Percentiles rank a stretch among this genome's conserved stretches.
These are phyloP conservation scores for Bhutanitis thaidina DNA, from an alignment of 2,888 invertebrate genomes.

Conservation along the genomic window DNA sequence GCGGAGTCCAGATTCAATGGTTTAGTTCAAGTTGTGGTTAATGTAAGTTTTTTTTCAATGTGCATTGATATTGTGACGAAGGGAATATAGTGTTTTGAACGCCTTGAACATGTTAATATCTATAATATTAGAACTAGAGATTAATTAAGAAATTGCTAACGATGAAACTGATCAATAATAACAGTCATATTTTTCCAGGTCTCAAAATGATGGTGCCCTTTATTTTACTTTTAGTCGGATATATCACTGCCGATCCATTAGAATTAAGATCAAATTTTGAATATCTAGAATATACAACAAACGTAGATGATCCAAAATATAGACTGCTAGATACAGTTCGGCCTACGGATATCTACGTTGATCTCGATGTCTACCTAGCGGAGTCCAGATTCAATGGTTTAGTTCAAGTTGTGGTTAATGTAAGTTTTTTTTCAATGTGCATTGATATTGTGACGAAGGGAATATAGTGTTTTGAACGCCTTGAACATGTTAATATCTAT, in stretches of 20 bases:
- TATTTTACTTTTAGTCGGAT: conserved; percentile 43
- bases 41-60: conserved; percentile 42
- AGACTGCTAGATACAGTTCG: conserved; percentile 50
- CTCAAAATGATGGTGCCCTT: conserved; percentile 46
- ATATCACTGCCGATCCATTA: conserved; percentile 43
- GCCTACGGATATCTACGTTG: conserved; percentile 44
- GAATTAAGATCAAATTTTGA: conserved; percentile 56
- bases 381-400: conserved; percentile 50
- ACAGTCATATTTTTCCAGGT: conserved; percentile 34
- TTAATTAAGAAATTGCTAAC: no score
- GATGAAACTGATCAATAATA: no score
- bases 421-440: conserved; percentile 37
- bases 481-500: no score
- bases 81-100: no score
- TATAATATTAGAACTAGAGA: no score
- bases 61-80: no score
- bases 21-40: conserved; percentile 39
- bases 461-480: no score
- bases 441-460: no score
- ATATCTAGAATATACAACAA: conserved; percentile 41
- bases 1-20: conserved; percentile 49
- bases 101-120: no score
- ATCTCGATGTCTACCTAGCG: conserved; percentile 54
- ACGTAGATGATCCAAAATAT: conserved; percentile 53
- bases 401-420: conserved; percentile 44